Percentiles rank a stretch among this genome's conserved stretches.
Evolutionary conservation across 2,888 invertebrate species (phyloP).

Genomic region (Drosophila antonietae): DNA sequence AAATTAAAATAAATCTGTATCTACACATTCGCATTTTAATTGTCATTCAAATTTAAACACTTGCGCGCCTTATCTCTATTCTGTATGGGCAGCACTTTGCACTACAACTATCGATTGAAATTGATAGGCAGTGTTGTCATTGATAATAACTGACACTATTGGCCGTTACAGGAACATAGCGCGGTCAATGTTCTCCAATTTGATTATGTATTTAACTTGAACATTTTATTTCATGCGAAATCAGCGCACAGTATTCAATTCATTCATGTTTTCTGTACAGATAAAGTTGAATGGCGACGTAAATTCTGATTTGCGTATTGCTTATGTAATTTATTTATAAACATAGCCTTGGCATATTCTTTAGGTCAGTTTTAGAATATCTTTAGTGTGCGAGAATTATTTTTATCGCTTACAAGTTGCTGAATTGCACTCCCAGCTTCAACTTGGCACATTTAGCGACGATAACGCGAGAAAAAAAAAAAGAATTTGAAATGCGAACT

Average conservation of each 20-base stretch:
- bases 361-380: constrained; percentile 50
- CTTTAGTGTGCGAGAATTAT: constrained; percentile 34
- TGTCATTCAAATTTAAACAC: constrained; percentile 18
- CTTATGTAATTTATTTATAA: constrained; percentile 31
- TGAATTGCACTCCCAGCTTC: constrained; percentile 38
- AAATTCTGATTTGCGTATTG: constrained; percentile 13
- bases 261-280: constrained; percentile 32
- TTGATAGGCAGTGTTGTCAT: constrained; percentile 25
- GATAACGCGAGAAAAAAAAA: constrained; percentile 56
- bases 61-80: background rate
- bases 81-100: constrained; percentile 37
- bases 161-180: constrained; percentile 35
- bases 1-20: background rate
- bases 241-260: constrained; percentile 4
- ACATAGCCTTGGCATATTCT: constrained; percentile 40
- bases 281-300: constrained; percentile 53
- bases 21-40: too few species aligned
- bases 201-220: background rate
- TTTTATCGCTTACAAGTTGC: constrained; percentile 48
- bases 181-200: constrained; percentile 27
- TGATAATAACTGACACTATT: constrained; percentile 28
- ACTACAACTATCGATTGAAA: constrained; percentile 24
- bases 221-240: constrained; percentile 32
- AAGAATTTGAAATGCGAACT: constrained; percentile 42
- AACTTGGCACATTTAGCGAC: constrained; percentile 58